Percentiles rank a stretch among this genome's conserved stretches.
phyloP scores from a whole-genome alignment of 2,888 invertebrate genomes.

The Dryocosmus kuriphilus region DNA sequence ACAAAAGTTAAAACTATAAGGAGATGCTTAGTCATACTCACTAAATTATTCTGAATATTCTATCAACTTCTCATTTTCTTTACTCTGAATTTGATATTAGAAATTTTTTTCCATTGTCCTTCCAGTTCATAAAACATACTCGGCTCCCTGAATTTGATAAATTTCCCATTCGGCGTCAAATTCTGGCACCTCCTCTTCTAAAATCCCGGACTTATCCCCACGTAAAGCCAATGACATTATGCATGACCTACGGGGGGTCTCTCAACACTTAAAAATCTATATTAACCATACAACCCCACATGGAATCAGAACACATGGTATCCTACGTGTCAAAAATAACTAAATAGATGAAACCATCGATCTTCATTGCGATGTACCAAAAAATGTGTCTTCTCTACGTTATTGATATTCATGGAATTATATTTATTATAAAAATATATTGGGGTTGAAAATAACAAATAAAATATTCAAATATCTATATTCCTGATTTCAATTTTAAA shows the following conservation, averaged over 20 bases:
- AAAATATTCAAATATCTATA: no score
- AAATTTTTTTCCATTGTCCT: not conserved
- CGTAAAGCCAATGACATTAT: slow-evolving; percentile 11
- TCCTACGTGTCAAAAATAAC: slow-evolving; percentile 27
- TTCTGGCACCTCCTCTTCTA: slow-evolving; percentile 6
- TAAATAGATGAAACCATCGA: slow-evolving; percentile 14
- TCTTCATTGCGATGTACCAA: not conserved
- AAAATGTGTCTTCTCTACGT: not conserved
- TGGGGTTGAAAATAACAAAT: no score
- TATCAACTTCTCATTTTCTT: not conserved
- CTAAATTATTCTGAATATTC: not conserved
- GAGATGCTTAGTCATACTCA: not conserved
- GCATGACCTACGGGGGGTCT: slow-evolving; percentile 16
- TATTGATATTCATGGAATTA: not conserved
- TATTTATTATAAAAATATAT: not conserved
- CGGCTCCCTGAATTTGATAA: not conserved
- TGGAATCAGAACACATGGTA: slow-evolving; percentile 15
- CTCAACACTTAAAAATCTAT: slow-evolving; percentile 18
- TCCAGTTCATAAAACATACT: not conserved
- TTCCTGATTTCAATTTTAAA: no score
- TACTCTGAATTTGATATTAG: not conserved
- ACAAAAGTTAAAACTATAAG: no score
- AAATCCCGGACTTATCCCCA: slow-evolving; percentile 27
- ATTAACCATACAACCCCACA: slow-evolving; percentile 37
- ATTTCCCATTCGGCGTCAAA: slow-evolving; percentile 1